These are phyloP conservation scores for Aix galericulata DNA, from an alignment of 2,113 vertebrate species.

Conservation along the genomic window DNA sequence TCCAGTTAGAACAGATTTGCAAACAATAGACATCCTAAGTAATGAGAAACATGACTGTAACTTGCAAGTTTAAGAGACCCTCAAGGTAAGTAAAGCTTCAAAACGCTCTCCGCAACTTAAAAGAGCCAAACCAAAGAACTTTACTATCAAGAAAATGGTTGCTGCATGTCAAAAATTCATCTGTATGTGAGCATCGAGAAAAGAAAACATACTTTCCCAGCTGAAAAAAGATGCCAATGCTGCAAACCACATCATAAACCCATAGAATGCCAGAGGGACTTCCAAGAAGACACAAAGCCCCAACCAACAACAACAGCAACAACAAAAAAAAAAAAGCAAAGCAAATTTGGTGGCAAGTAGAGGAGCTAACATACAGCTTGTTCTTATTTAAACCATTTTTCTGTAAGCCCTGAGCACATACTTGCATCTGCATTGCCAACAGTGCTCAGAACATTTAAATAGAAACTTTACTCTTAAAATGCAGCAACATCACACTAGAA, in stretches of 20 bases:
- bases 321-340: conserved; percentile 14
- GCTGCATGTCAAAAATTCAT: not conserved
- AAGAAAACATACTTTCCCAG: not conserved
- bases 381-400: conserved; percentile 13
- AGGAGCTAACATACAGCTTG: conserved; percentile 35
- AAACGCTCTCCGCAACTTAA: not conserved
- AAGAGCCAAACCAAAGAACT: not conserved
- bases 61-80: not conserved
- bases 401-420: not conserved
- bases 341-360: conserved; percentile 1
- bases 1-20: conserved; percentile 41
- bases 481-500: not conserved
- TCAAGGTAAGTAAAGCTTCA: not conserved
- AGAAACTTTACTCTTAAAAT: not conserved
- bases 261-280: not conserved
- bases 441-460: not conserved
- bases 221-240: not conserved
- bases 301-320: conserved; percentile 13
- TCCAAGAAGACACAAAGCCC: conserved; percentile 30
- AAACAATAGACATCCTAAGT: conserved; percentile 44
- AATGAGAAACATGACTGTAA: conserved; percentile 50
- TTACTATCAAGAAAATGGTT: not conserved
- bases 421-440: not conserved
- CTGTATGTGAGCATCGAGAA: not conserved
- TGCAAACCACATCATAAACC: conserved; percentile 34